Percentiles rank a stretch among this genome's conserved stretches.
These are phyloP conservation scores for Tenebrosternarchus preto DNA, from an alignment of 2,113 vertebrate species.

Conservation along the genomic window DNA sequence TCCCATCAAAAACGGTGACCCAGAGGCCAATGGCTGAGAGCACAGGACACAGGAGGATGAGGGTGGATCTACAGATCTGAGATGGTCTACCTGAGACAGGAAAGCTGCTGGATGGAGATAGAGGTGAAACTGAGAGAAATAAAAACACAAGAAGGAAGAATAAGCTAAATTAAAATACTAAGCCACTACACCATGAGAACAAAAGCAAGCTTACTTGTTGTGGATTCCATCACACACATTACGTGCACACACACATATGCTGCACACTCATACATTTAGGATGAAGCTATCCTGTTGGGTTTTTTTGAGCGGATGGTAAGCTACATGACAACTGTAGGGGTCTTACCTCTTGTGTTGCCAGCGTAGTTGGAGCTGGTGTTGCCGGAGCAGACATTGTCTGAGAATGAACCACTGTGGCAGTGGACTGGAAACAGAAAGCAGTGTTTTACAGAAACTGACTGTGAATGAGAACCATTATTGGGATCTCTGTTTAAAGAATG, in stretches of 20 bases:
- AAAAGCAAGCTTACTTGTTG: constrained; percentile 4
- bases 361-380: constrained; percentile 65
- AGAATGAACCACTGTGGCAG: constrained; percentile 34
- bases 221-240: constrained; percentile 3
- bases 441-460: neutral
- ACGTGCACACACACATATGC: neutral
- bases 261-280: neutral
- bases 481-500: neutral
- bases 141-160: constrained; percentile 61
- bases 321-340: constrained; percentile 35
- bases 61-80: constrained; percentile 41
- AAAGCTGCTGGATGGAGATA: constrained; percentile 66
- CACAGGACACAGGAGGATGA: constrained; percentile 23
- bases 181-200: constrained; percentile 41
- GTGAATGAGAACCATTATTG: neutral
- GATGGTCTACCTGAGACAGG: constrained; percentile 65
- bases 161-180: constrained; percentile 57
- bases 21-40: constrained; percentile 21
- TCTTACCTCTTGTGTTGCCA: constrained; percentile 59
- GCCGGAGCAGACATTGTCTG: constrained; percentile 68
- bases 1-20: neutral
- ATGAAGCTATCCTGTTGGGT: neutral
- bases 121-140: constrained; percentile 64
- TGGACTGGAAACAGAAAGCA: constrained; percentile 50
- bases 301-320: constrained; percentile 7